Conservation (phyloP, 1,140 invertebrate species). For the Diachasma alloeum region DNA sequence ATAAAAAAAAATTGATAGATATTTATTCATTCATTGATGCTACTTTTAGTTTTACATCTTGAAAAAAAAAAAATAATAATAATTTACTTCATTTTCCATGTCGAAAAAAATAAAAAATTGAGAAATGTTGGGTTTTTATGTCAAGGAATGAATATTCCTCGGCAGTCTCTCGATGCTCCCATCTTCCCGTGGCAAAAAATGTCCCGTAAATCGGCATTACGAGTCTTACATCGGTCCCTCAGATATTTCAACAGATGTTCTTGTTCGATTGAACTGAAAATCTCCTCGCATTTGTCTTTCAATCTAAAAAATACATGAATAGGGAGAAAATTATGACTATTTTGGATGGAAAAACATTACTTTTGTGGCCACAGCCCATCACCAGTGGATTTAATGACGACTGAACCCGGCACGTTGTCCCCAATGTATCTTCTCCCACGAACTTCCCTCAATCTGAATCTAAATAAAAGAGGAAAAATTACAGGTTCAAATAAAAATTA, state of each 20-base stretch:
- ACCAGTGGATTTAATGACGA: slow-evolving; percentile 40
- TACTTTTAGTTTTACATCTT: too few relatives aligned
- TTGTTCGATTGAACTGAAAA: neutral
- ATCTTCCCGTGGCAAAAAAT: neutral
- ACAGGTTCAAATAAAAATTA: too few relatives aligned
- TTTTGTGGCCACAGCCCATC: slow-evolving; percentile 46
- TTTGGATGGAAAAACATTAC: neutral
- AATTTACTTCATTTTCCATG: too few relatives aligned
- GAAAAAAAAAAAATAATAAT: too few relatives aligned
- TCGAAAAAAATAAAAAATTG: too few relatives aligned
- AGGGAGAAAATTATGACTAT: neutral
- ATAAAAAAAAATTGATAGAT: too few relatives aligned
- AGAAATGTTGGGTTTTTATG: too few relatives aligned
- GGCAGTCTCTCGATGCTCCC: neutral
- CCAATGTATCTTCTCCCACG: slow-evolving; percentile 45
- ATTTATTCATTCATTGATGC: too few relatives aligned
- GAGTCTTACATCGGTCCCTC: neutral
- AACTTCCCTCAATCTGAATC: slow-evolving; percentile 48
- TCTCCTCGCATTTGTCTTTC: neutral
- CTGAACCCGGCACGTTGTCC: slow-evolving; percentile 42
- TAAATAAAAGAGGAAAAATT: slow-evolving; percentile 26
- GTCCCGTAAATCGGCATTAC: neutral
- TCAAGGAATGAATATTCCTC: neutral
- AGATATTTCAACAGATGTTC: neutral
- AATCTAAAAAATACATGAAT: neutral